These are phyloP conservation scores for Trochalopteron elliotii DNA, from an alignment of 2,113 vertebrate genomes.

Conservation along the genomic window DNA sequence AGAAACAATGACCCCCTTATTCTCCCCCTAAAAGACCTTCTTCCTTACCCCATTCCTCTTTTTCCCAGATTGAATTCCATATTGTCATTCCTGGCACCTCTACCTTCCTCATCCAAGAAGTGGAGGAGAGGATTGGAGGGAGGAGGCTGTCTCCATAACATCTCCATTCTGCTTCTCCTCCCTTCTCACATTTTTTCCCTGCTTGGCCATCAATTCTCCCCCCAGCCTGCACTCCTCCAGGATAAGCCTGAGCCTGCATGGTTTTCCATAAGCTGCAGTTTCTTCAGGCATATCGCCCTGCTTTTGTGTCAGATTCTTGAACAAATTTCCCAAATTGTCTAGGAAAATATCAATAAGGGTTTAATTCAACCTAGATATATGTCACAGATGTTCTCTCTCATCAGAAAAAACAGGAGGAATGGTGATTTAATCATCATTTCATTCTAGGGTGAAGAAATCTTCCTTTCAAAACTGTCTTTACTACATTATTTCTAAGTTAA, in stretches of 20 bases:
- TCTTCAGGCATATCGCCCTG: not conserved
- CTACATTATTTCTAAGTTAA: not conserved
- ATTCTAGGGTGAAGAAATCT: not conserved
- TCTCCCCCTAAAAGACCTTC: not conserved
- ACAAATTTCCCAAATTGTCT: not conserved
- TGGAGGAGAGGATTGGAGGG: not conserved
- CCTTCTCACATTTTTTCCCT: not conserved
- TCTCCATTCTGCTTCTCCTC: not conserved
- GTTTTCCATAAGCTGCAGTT: not conserved
- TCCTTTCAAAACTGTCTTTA: not conserved
- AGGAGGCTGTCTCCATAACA: not conserved
- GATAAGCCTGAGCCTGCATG: not conserved
- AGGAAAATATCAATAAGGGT: not conserved
- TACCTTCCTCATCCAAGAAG: not conserved
- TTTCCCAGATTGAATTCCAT: not conserved
- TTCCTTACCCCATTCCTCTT: not conserved
- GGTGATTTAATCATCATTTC: not conserved
- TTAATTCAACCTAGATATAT: not conserved
- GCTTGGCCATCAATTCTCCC: not conserved
- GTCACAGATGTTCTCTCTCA: not conserved
- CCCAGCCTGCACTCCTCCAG: not conserved
- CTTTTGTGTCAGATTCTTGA: not conserved
- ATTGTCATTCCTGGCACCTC: not conserved
- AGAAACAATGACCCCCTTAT: fast-evolving
- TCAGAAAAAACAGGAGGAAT: not conserved